Evolutionary conservation across 2,888 invertebrate genomes (phyloP).

Genomic region (Nesidiocoris tenuis): DNA sequence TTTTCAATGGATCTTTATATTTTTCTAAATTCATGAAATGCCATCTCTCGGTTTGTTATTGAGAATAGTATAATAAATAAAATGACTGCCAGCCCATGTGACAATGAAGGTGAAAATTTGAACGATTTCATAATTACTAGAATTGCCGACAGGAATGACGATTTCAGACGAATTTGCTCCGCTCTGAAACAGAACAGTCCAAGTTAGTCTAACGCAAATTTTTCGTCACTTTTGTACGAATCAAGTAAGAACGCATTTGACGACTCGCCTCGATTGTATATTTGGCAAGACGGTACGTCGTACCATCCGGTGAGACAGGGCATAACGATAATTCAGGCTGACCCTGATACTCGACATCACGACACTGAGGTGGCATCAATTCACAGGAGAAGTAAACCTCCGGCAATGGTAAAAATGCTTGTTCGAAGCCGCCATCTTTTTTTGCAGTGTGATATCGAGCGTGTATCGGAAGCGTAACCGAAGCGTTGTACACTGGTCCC

Average conservation of each 20-base stretch:
- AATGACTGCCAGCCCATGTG: constrained; percentile 29
- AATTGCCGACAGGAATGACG: constrained; percentile 28
- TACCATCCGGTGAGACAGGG: too few relatives aligned
- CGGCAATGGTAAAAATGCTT: constrained; percentile 4
- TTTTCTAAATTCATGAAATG: too few relatives aligned
- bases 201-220: background rate
- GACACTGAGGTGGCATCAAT: constrained; percentile 14
- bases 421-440: constrained; percentile 41
- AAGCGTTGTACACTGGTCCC: constrained; percentile 12
- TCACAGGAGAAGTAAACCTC: constrained; percentile 7
- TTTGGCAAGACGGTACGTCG: too few relatives aligned
- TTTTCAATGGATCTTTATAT: too few relatives aligned
- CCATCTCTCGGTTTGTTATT: constrained; percentile 29
- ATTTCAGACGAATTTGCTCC: constrained; percentile 9
- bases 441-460: constrained; percentile 36
- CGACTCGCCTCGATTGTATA: too few relatives aligned
- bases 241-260: too few relatives aligned
- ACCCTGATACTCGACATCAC: too few relatives aligned
- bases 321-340: too few relatives aligned
- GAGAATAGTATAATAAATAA: constrained; percentile 28
- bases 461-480: constrained; percentile 36
- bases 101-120: constrained; percentile 33
- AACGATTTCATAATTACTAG: constrained; percentile 30
- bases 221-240: too few relatives aligned
- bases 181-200: constrained; percentile 12